These are phyloP conservation scores for Lanistes nyassanus DNA, from an alignment of 1,140 invertebrate genomes.

Conservation along the genomic window DNA sequence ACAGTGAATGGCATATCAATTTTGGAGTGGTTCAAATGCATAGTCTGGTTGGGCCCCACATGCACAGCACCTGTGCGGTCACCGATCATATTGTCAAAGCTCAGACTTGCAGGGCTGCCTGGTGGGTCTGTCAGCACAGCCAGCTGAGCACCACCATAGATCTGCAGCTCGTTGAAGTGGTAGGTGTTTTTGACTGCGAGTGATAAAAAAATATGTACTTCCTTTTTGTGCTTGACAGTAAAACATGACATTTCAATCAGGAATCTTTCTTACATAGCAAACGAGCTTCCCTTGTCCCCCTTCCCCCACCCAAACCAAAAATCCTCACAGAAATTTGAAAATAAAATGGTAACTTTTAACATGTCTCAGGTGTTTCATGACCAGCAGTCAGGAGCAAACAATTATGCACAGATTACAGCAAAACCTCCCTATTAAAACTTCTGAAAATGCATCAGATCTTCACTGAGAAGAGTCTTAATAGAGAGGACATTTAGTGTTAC, in stretches of 20 bases:
- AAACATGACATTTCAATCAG: conserved; percentile 8
- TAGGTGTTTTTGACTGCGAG: conserved; percentile 37
- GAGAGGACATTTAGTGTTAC: no score
- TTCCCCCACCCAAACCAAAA: no score
- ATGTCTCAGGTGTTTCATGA: no score
- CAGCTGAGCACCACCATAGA: conserved; percentile 53
- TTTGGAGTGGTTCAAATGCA: conserved; percentile 45
- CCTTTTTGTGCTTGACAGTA: conserved; percentile 11
- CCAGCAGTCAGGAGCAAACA: no score
- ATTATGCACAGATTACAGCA: no score
- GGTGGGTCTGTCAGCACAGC: conserved; percentile 49
- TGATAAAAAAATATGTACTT: conserved; percentile 5
- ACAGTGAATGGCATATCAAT: conserved; percentile 56
- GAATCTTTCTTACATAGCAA: no score
- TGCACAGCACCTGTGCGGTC: conserved; percentile 54
- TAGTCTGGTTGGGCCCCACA: conserved; percentile 43
- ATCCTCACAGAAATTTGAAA: no score
- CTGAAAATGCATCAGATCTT: no score
- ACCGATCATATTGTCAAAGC: conserved; percentile 57
- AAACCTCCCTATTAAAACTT: no score
- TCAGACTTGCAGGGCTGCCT: conserved; percentile 31
- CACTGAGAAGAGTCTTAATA: no score
- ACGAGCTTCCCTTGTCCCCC: no score
- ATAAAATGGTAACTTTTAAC: no score
- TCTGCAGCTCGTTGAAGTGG: conserved; percentile 54